Base-by-base conservation (phyloP, 2,888 invertebrate genomes). In the Invenusta paracnida region DNA sequence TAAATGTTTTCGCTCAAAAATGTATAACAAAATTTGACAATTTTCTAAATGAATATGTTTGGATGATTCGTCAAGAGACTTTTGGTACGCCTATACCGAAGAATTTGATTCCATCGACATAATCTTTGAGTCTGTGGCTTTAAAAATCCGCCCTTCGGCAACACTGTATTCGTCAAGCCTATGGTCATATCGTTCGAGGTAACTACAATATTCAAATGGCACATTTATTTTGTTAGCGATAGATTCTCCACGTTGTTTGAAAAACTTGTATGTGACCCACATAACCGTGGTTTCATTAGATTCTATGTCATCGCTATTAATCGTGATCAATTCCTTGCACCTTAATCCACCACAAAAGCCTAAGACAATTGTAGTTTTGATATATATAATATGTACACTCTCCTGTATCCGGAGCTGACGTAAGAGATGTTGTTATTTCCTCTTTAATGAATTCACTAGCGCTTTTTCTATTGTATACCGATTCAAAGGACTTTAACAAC, bases 121-220 rank as follows among this genome's bases (percentile, higher is more conserved):
- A 48, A 48, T 11, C 5, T 48, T 48, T 5, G 73, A 73, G 73
- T 73, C 73, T 73, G 73, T 73, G 73, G 73, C 27, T 23, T 73
- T 73, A 73, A 73, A 73, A 73, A 73, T 73, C 73, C 73, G 73
- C 73, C 73, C 73, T 73, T 73, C 73, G 73, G 73, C 73, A 73
- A 73, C 73, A 73, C 73, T 23, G 73, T 23, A 73, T 73, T 73
- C 73, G 73, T 73, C 73, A 73, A 73, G 25, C 73, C 73, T 23
- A 23, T 73, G 73, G 23, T 73, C 25, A 73, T 73, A 73, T 73
- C 73, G 73, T 23, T 73, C 73, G 73, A 73, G 73, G 73, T 73
- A 73, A n/a, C 11, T 25, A 73, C 73, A 25, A 73, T 73, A 73
- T 73, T 73, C 48, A 11, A 48, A 48, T 48, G 25, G 73, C 73